Base-by-base conservation (phyloP, 2,113 vertebrate genomes). In the Rallus limicola region DNA sequence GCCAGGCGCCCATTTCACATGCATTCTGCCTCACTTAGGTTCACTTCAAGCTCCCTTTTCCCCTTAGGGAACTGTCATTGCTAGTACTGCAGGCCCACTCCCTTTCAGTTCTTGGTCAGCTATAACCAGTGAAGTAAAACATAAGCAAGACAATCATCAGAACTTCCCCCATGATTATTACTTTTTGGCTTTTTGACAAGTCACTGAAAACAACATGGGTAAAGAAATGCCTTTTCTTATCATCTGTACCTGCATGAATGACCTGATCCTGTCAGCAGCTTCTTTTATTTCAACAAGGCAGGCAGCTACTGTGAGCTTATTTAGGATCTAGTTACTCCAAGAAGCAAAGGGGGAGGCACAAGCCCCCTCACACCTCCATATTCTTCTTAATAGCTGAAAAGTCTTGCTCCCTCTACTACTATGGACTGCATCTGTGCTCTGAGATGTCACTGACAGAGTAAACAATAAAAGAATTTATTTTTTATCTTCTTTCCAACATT, bases 291-390 rank as follows among this genome's bases (percentile, higher is more conserved):
- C 52, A 89, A 23, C 8, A 81, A 52, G 25, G 84, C 25, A 71
- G 33, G 11, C 63, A 86, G 34, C 55, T 74, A 11, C 63, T 38
- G 16, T 65, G 62, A 77, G 33, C 20, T 89, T 65, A 62, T 91
- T 75, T 79, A 58, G 50, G 69, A 56, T 72, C 38, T 40, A 60
- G 38, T 68, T 75, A 67, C 72, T 52, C 28, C 40, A 64, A 68
- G 65, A 88, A 83, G 8, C 15, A 46, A 42, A 75, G 25, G 6
- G 15, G 16, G 13, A 86, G n/a, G 20, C 16, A 75, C 15, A 86
- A 64, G 9, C 10, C 21, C 10, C 19, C 40, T 4, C 1, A 0
- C 7, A 50, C 21, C 20, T 9, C 11, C 24, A 2, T 62, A 16
- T 42, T 74, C 31, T 82, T 46, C 36, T n/a, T 40, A 77, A 72